These are phyloP conservation scores for Catalaphyllia jardinei DNA, from an alignment of 64 coral and sea anemone genomes.

Conservation along the genomic window DNA sequence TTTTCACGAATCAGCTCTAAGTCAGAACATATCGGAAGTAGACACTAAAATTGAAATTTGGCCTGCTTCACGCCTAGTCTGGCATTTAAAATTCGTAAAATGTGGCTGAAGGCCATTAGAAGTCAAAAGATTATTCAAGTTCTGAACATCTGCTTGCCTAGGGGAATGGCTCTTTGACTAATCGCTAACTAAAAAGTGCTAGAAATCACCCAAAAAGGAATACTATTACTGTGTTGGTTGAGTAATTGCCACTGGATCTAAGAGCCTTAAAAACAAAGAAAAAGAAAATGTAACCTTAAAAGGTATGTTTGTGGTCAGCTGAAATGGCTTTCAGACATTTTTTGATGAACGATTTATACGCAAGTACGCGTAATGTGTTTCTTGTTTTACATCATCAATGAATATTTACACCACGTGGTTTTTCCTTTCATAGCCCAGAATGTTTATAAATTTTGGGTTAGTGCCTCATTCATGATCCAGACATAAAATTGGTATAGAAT, in stretches of 20 bases:
- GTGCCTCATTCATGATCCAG: no score
- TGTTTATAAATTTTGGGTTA: no score
- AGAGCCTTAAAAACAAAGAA: background rate
- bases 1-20: background rate
- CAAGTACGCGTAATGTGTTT: no score
- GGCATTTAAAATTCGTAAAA: conserved; percentile 4
- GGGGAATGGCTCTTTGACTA: background rate
- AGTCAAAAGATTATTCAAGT: background rate
- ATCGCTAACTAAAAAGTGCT: background rate
- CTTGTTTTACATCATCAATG: no score
- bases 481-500: no score
- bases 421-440: no score
- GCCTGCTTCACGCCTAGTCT: background rate
- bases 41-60: background rate
- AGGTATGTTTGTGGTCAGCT: background rate
- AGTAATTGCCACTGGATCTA: background rate
- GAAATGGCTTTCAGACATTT: background rate
- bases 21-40: background rate
- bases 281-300: conserved; percentile 9
- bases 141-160: background rate
- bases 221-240: background rate
- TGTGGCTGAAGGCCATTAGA: background rate
- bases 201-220: background rate
- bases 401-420: no score
- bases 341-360: no score